Conservation (phyloP, 1,140 invertebrate genomes). For the Bombus affinis region DNA sequence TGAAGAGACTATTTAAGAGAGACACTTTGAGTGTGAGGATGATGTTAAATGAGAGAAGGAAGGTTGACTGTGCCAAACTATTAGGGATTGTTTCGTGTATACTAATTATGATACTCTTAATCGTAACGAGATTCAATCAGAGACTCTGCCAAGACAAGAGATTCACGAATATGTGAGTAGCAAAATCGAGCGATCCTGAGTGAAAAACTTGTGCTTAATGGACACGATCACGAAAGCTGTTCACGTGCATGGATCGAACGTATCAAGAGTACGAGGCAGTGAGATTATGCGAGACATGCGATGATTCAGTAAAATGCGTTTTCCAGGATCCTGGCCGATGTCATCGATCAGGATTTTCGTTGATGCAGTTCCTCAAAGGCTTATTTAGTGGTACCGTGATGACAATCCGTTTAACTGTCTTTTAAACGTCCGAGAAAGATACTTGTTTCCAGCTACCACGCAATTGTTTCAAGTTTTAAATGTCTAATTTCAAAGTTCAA, state of each 20-base stretch:
- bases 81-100: slow-evolving; percentile 50
- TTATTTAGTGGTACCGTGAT: not conserved
- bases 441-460: not conserved
- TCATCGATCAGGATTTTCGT: slow-evolving; percentile 30
- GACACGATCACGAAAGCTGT: not conserved
- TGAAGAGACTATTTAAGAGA: not conserved
- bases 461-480: not conserved
- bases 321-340: slow-evolving; percentile 35
- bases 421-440: not conserved
- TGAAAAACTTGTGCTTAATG: not conserved
- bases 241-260: not conserved
- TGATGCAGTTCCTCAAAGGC: not conserved
- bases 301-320: slow-evolving; percentile 56
- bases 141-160: not conserved
- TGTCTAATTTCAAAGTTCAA: not conserved
- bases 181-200: not conserved
- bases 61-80: slow-evolving; percentile 49
- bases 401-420: not conserved
- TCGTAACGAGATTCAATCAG: slow-evolving; percentile 23
- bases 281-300: not conserved
- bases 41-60: not conserved
- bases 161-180: not conserved
- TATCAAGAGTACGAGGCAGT: not conserved
- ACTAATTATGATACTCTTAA: slow-evolving; percentile 40
- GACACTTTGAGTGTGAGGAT: slow-evolving; percentile 16